phyloP scores from a whole-genome alignment of 2,888 invertebrate species.

The Hirtodrosophila alboralis region DNA sequence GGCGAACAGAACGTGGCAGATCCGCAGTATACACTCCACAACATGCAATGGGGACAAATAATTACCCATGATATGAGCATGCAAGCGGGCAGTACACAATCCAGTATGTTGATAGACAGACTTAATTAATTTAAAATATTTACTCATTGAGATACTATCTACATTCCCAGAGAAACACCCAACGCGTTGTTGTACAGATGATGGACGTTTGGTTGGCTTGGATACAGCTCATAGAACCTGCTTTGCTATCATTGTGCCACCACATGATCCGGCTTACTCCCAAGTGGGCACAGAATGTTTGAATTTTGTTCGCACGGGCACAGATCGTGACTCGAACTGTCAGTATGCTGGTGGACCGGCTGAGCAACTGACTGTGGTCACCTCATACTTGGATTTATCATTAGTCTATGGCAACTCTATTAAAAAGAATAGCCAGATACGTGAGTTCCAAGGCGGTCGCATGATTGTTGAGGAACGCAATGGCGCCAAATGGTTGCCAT shows the following conservation, averaged over 20 bases:
- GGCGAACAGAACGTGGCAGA: conserved; percentile 89
- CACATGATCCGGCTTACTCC: conserved; percentile 86
- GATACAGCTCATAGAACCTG: conserved; percentile 83
- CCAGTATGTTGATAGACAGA: conserved; percentile 89
- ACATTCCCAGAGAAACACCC: conserved; percentile 85
- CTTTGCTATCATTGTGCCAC: conserved; percentile 86
- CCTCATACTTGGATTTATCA: conserved; percentile 88
- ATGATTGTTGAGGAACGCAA: conserved; percentile 87
- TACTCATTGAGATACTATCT: background rate
- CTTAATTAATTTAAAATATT: too few relatives aligned
- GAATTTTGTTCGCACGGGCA: conserved; percentile 88
- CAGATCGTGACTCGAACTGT: conserved; percentile 87
- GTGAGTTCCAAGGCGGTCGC: conserved; percentile 89
- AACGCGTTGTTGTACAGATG: conserved; percentile 87
- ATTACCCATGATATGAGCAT: conserved; percentile 86
- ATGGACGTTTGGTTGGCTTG: conserved; percentile 85
- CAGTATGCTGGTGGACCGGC: conserved; percentile 85
- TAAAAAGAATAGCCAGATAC: conserved; percentile 87
- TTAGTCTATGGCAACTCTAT: conserved; percentile 91
- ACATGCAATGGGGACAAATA: conserved; percentile 88
- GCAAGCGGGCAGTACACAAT: conserved; percentile 86
- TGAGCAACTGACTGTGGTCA: conserved; percentile 87
- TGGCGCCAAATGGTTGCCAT: conserved; percentile 90
- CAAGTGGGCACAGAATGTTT: conserved; percentile 86
- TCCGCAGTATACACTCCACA: conserved; percentile 89